phyloP scores from a whole-genome alignment of 1,140 invertebrate genomes.

The Ericerus pela region DNA sequence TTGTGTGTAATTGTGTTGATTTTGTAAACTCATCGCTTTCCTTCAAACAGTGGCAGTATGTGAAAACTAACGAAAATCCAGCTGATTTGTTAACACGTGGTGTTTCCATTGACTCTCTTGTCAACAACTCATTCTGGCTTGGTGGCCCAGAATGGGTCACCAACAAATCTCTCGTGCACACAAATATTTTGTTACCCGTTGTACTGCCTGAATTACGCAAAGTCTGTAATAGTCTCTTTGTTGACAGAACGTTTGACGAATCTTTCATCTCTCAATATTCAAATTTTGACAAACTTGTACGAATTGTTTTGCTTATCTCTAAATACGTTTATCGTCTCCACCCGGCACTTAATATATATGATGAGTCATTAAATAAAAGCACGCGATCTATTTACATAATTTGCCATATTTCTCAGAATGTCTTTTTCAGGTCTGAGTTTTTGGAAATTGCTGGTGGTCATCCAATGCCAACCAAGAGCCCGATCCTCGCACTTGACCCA shows the following conservation, averaged over 20 bases:
- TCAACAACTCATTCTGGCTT: not conserved
- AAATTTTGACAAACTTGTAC: not conserved
- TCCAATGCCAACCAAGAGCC: not conserved
- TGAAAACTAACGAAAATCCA: not conserved
- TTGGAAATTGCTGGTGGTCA: not conserved
- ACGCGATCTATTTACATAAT: not conserved
- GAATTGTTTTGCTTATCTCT: not conserved
- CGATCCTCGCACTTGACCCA: not conserved
- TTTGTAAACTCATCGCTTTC: not conserved
- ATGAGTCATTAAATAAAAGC: not conserved
- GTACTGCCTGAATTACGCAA: not conserved
- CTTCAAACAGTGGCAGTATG: slow-evolving; percentile 10
- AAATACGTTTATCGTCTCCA: not conserved
- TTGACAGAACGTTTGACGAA: not conserved
- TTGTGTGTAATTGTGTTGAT: not conserved
- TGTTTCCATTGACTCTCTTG: not conserved
- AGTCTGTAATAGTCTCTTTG: not conserved
- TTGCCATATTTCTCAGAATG: not conserved
- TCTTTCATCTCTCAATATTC: not conserved
- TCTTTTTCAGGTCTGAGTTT: not conserved
- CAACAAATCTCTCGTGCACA: not conserved
- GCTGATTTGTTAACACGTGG: slow-evolving; percentile 13
- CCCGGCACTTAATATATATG: not conserved
- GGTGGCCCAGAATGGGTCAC: not conserved
- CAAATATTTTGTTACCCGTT: not conserved